Evolutionary conservation across 2,888 invertebrate genomes (phyloP), one percentile per base, ranked within the genome.

Genomic region (Rosalia funebris): DNA sequence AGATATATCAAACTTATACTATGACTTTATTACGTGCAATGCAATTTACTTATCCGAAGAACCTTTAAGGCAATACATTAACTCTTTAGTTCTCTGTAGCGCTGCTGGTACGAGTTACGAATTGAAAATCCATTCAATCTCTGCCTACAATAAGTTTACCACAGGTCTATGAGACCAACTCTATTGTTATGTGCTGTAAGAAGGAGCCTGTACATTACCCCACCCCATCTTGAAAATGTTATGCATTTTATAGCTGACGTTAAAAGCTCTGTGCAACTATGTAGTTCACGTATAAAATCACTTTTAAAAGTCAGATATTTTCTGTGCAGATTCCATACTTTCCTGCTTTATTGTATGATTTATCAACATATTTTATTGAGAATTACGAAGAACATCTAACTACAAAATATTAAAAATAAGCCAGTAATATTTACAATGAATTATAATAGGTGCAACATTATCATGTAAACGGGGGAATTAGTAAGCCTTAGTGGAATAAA

Each of bases 141-240:
- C n/a, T 16, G 17, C 16, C 16, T n/a, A 41, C 15, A 41, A n/a
- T 15, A 41, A 39, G 36, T 7, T 41, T 15, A 41, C 39, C 39
- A 10, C 39, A 10, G 19, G 15, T 15, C 41, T 41, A 19, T 41
- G 19, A 41, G 41, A 41, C 3, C 25, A 7, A 17, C 17, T 41
- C 41, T 41, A 41, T 41, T 41, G 41, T 41, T 41, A 41, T 41
- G 17, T 17, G 16, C 16, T 16, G 16, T 41, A 41, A 41, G 41
- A n/a, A 41, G 41, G 7, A 5, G 25, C n/a, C 25, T 25, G 25
- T 25, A 7, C 20, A 44, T 44, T 44, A 44, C 20, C 10, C 14
- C 44, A 25, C 19, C 11, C 17, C 17, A 19, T 41, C 41, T 41
- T 41, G 44, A 44, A 44, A 44, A 44, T 44, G n/a, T 44, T 20